Evolutionary conservation across 2,888 invertebrate genomes (phyloP).

Genomic region (Spodoptera exigua): DNA sequence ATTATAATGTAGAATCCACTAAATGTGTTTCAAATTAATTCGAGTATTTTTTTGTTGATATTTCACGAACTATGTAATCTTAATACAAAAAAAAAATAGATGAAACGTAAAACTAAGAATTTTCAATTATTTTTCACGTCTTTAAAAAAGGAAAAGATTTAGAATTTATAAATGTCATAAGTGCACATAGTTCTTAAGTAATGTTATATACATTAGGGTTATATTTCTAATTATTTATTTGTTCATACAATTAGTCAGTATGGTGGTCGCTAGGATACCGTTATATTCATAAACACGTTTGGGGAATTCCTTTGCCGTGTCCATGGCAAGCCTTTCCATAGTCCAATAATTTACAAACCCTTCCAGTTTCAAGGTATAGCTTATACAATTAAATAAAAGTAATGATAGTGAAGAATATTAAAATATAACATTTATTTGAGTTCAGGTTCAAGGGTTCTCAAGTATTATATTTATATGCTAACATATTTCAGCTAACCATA

Average conservation of each 20-base stretch:
- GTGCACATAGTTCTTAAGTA: background rate
- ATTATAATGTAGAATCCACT: background rate
- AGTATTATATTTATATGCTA: slow-evolving; percentile 13
- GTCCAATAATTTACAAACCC: slow-evolving; percentile 29
- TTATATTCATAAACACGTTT: slow-evolving; percentile 48
- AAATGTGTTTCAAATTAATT: background rate
- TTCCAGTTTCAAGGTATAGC: slow-evolving; percentile 34
- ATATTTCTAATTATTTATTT: slow-evolving; percentile 1
- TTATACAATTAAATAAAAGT: slow-evolving; percentile 40
- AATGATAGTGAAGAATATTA: slow-evolving; percentile 7
- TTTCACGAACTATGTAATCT: no score
- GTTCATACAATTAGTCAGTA: slow-evolving; percentile 21
- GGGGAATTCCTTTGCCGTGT: slow-evolving; percentile 50
- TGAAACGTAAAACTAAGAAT: no score
- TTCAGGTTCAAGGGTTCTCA: slow-evolving; percentile 4
- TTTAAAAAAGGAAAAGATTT: no score
- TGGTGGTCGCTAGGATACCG: slow-evolving; percentile 54
- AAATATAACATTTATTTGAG: slow-evolving; percentile 8
- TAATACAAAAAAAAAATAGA: no score
- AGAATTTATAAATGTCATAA: background rate
- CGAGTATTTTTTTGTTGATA: no score
- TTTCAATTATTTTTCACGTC: no score
- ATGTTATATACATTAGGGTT: background rate
- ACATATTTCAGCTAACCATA: background rate
- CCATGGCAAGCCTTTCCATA: slow-evolving; percentile 13